phyloP scores from a whole-genome alignment of 2,797 vertebrate genomes.

The Siniperca undulata region DNA sequence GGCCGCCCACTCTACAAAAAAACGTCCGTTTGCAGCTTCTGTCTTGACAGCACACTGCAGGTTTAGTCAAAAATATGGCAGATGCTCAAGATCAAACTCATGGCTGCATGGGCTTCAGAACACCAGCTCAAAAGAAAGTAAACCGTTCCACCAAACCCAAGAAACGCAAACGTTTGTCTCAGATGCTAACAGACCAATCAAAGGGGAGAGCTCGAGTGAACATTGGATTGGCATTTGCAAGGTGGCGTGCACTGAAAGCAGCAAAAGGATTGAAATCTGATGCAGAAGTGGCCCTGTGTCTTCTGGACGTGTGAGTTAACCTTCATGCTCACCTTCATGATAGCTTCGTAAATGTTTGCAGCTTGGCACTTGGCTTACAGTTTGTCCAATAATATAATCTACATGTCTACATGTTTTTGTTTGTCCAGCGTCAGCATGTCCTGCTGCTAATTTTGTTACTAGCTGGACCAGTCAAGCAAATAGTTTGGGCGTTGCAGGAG shows the following conservation, averaged over 20 bases:
- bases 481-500: not conserved
- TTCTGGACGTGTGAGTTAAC: slow-evolving; percentile 54
- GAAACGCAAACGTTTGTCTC: accelerated
- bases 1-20: not conserved
- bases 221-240: slow-evolving; percentile 8
- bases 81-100: not conserved
- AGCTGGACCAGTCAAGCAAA: not conserved
- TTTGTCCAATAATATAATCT: not conserved
- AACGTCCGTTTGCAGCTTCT: not conserved
- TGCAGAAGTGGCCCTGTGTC: slow-evolving; percentile 20
- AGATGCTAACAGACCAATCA: accelerated
- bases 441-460: not conserved
- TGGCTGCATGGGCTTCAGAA: accelerated
- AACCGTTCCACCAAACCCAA: not conserved
- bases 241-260: slow-evolving; percentile 20
- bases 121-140: not conserved
- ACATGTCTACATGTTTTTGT: not conserved
- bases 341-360: not conserved
- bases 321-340: too few relatives aligned
- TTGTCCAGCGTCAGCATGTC: not conserved
- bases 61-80: slow-evolving; percentile 20
- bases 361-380: not conserved
- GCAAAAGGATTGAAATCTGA: slow-evolving; percentile 5
- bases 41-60: not conserved
- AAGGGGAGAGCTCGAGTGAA: not conserved